Evolutionary conservation across 2,113 vertebrate genomes (phyloP).

Genomic region (Equus quagga): DNA sequence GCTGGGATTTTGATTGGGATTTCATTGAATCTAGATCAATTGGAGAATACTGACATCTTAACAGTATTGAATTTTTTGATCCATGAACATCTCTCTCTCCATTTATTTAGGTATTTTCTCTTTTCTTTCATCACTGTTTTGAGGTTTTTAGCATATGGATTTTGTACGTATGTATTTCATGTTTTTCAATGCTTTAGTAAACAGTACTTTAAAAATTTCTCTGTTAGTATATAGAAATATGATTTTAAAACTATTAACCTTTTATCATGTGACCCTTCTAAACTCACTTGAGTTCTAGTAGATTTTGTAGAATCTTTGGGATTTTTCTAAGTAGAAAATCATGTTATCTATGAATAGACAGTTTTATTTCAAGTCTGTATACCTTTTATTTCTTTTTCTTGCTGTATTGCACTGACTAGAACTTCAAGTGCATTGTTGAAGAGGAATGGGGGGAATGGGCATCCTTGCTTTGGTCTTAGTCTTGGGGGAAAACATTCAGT

Average conservation of each 20-base stretch:
- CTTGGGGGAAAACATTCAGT: background rate
- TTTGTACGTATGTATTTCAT: background rate
- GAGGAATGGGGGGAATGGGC: background rate
- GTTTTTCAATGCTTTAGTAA: slow-evolving; percentile 40
- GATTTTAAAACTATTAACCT: background rate
- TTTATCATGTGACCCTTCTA: background rate
- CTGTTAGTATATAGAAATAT: background rate
- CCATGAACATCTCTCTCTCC: background rate
- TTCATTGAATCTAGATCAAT: background rate
- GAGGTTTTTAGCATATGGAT: background rate
- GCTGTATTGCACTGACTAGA: background rate
- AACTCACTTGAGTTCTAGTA: slow-evolving; percentile 1
- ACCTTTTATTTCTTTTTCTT: slow-evolving; percentile 40
- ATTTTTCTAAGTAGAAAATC: slow-evolving; percentile 20
- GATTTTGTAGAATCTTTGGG: background rate
- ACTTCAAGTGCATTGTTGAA: background rate
- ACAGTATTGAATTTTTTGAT: background rate
- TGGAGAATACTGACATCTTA: background rate
- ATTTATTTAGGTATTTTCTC: slow-evolving; percentile 3
- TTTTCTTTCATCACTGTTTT: background rate
- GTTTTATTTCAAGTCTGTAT: slow-evolving; percentile 10
- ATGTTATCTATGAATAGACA: slow-evolving; percentile 24
- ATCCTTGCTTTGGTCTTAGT: background rate
- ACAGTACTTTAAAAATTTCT: background rate
- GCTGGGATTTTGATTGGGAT: background rate